Base-by-base conservation (phyloP, 1,140 invertebrate genomes). In the Elymnias hypermnestra region DNA sequence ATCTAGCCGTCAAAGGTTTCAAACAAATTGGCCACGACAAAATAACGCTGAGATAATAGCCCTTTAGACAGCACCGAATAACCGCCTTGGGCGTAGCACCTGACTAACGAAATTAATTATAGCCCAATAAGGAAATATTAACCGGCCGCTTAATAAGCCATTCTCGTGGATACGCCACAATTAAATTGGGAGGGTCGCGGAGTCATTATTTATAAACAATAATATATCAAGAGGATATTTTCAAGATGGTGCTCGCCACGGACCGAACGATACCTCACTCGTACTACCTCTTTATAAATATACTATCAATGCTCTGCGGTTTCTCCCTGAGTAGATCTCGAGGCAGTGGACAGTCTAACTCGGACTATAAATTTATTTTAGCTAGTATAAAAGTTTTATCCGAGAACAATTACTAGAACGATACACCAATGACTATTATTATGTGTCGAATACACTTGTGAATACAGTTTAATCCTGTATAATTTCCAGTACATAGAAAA, bases 151-250 rank as follows among this genome's bases (percentile, higher is more conserved):
- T 85, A 85, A 83, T 85, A 83, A 85, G 78, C 82, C 74, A 70
- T 79, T 79, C 71, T 73, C 59, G 61, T 65, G 75, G 76, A 82
- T 81, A 83, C 65, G 58, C 78, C 81, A 73, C 81, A 85, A 83
- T 85, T 85, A 83, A 85, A 85, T 85, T 79, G 68, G 71, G 72
- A 83, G 82, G 82, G 78, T 78, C 76, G 62, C 52, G 55, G 53
- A 71, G 68, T 71, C 74, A 83, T 83, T 79, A 85, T 82, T 85
- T 85, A 82, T 82, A 85, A 83, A 85, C 82, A 85, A 83, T 85
- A 85, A 85, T 85, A 85, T 85, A 82, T 85, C 78, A 85, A 74
- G 67, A 63, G 72, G 75, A 82, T 82, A 74, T 78, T 73, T 78
- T 69, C 82, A 85, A 85, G 77, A 85, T 85, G 82, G 67, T 67